Base-by-base conservation (phyloP, 2,113 vertebrate genomes). In the Psophia crepitans region DNA sequence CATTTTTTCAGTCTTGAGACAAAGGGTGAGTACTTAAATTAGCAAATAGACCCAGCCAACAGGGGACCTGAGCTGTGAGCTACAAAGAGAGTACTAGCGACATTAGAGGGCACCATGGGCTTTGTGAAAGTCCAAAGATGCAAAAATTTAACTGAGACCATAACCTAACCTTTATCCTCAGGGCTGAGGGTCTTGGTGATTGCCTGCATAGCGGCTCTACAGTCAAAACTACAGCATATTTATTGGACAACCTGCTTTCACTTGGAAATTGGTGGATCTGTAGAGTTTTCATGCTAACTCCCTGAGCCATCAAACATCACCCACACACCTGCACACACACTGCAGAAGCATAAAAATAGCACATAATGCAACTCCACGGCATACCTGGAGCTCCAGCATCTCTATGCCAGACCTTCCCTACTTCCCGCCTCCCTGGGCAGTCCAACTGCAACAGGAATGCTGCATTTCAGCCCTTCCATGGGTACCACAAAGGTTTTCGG, bases 261-360 rank as follows among this genome's bases (percentile, higher is more conserved):
- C 69, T 26, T 61, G 57, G 35, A 53, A 69, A 71, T 5, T 28
- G 49, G 73, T 63, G 73, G 60, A 93, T 81, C 84, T 53, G 26
- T 64, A 68, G 27, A 90, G 53, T 44, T 66, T 66, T 69, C 64
- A 88, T 77, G 77, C 57, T 58, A 88, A 93, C 71, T 93, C 93
- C 87, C 94, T 73, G 76, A 90, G 83, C 93, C 78, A 94, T 87
- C 70, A 53, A 87, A 83, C 89, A 85, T 84, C 81, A 0, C 95
- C 53, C 92, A 71, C 95, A 77, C 66, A 96, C 95, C 89, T 89
- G 76, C 96, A 78, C 63, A 63, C 70, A 96, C 89, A 90, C 70
- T 89, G 74, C 90, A 86, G 75, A 92, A 95, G 91, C 95, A 92
- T 73, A 89, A 92, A 92, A 86, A 51, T 22, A 87, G 5, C 73